These are phyloP conservation scores for Tetheella fluctuosa DNA, from an alignment of 2,888 invertebrate genomes.

Conservation along the genomic window DNA sequence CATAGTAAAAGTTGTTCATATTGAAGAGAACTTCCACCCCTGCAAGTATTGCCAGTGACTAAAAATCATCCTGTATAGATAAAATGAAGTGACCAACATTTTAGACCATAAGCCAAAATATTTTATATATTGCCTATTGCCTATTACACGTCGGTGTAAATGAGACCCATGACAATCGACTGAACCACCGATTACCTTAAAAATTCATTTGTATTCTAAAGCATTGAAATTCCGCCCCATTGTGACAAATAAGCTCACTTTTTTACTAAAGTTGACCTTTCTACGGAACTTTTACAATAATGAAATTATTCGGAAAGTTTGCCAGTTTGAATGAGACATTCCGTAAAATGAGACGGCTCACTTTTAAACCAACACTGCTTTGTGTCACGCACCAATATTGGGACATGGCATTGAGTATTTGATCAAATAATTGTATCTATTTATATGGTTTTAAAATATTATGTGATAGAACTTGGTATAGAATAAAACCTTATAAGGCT, in stretches of 20 bases:
- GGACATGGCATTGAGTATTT: background rate
- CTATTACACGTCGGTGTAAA: background rate
- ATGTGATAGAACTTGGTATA: background rate
- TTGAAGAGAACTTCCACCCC: no score
- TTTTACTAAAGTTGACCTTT: slow-evolving; percentile 34
- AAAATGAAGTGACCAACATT: no score
- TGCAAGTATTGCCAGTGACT: no score
- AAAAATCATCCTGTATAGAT: no score
- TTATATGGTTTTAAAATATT: background rate
- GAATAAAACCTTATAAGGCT: no score
- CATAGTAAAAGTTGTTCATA: no score
- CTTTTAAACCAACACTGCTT: slow-evolving; percentile 1
- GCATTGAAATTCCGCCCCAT: slow-evolving; percentile 19
- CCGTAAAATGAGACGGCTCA: slow-evolving; percentile 33
- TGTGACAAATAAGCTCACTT: slow-evolving; percentile 39
- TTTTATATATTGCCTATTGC: no score
- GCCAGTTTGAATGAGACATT: slow-evolving; percentile 29
- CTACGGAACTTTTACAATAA: slow-evolving; percentile 40
- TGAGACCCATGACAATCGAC: background rate
- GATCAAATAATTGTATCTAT: background rate
- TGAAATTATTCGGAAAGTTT: slow-evolving; percentile 45
- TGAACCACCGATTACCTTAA: background rate
- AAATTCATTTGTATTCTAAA: slow-evolving; percentile 8
- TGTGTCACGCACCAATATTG: background rate
- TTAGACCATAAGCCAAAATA: no score